Conservation (phyloP, 1,140 invertebrate species). For the Bacillus rossius region DNA sequence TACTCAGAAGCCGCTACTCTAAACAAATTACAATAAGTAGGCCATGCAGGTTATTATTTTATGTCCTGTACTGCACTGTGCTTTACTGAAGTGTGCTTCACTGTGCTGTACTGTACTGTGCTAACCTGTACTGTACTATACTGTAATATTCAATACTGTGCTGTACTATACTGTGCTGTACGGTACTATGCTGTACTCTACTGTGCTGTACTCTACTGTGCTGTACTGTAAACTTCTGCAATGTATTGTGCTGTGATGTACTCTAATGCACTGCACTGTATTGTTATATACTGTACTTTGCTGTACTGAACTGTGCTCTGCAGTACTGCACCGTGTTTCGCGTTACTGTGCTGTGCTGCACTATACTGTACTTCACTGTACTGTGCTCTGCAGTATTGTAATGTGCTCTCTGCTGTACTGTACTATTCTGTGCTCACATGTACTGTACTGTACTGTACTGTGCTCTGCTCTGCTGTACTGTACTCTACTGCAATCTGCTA, state of each 20-base stretch:
- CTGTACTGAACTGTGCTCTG: constrained; percentile 26
- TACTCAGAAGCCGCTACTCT: no score
- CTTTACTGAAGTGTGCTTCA: constrained; percentile 6
- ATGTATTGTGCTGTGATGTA: constrained; percentile 23
- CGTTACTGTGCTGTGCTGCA: constrained; percentile 25
- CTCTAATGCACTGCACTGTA: constrained; percentile 23
- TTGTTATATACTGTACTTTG: constrained; percentile 22
- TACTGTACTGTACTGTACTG: constrained; percentile 23
- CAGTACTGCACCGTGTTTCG: constrained; percentile 26
- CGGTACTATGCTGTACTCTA: constrained; percentile 25
- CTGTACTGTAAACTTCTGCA: constrained; percentile 24
- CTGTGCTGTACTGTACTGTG: constrained; percentile 20
- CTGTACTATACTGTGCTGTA: constrained; percentile 23
- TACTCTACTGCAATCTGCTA: constrained; percentile 24
- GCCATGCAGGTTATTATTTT: no score
- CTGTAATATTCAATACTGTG: constrained; percentile 24
- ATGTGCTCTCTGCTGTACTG: constrained; percentile 15
- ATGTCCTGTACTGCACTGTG: constrained; percentile 6
- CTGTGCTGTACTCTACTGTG: constrained; percentile 26
- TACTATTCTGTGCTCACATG: constrained; percentile 17
- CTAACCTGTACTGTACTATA: constrained; percentile 17
- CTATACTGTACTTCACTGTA: constrained; percentile 17
- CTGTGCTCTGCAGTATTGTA: not conserved
- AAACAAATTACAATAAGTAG: no score
- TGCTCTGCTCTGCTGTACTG: constrained; percentile 23